Evolutionary conservation across 1,140 invertebrate genomes (phyloP), one percentile per base, ranked within the genome.

Genomic region (Armadillidium nasatum): DNA sequence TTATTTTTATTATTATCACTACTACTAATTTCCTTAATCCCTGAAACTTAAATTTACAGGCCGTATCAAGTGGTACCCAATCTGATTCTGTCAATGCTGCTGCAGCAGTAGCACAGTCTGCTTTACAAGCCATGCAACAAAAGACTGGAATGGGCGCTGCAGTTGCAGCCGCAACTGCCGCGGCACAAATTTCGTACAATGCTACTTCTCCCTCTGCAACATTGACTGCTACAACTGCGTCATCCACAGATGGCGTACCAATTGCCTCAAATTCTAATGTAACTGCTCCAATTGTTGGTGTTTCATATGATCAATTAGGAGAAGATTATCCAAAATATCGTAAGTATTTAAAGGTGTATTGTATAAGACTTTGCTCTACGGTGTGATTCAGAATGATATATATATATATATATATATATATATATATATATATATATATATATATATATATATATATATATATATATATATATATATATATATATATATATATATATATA

Each of bases 31-130:
- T n/a, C 33, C 33, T 6, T 33, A 33, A 33, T 33, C 1, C 33
- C 33, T 33, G 33, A 33, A 33, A 33, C 33, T 33, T 33, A 33
- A 33, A 1, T 33, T 33, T 33, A 33, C 33, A 60, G 50, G 50
- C 43, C 21, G 44, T 11, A 54, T 75, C 75, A 70, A 69, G 74
- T 23, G 74, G 76, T n/a, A 78, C 76, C 7, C 82, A 82, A 76
- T 83, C 82, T 81, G 90, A 89, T 75, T 86, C 90, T 13, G 91
- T 91, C 0, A 95, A 95, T 86, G 92, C 94, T 3, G 94, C 94
- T 7, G 94, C 94, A 7, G 93, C 93, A 45, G 92, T 95, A 0
- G 94, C 94, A 0, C 92, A 95, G 78, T 93, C 93, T 7, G 94
- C 94, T 11, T 94, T 96, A 71, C 89, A 90, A 81, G 91, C 92